Conservation (phyloP, 2,797 vertebrate species). For the Cichlasoma orientale region DNA sequence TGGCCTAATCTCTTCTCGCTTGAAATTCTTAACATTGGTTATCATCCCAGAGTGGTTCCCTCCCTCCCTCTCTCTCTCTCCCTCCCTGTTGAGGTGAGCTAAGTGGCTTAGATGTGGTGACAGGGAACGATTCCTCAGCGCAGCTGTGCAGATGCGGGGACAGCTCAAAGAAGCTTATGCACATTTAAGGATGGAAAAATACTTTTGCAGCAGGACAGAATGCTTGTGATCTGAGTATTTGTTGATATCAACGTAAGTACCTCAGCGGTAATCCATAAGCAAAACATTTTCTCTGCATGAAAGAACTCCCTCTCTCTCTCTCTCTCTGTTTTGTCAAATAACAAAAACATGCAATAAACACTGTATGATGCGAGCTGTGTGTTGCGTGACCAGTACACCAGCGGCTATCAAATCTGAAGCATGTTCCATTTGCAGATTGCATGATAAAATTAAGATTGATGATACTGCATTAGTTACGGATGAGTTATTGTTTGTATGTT, state of each 20-base stretch:
- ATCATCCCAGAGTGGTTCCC: conserved; percentile 45
- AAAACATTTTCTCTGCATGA: neutral
- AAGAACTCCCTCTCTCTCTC: neutral
- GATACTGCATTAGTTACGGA: conserved; percentile 22
- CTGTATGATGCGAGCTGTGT: neutral
- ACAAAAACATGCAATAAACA: neutral
- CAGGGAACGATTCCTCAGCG: conserved; percentile 53
- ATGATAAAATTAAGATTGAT: conserved; percentile 32
- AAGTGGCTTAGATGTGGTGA: conserved; percentile 69
- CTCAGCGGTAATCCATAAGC: conserved; percentile 45
- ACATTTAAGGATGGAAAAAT: conserved; percentile 61
- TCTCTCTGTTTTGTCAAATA: neutral
- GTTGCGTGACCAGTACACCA: neutral
- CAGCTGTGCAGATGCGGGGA: conserved; percentile 50
- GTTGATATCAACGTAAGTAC: conserved; percentile 54
- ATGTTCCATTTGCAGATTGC: conserved; percentile 6
- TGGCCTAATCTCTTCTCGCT: conserved; percentile 49
- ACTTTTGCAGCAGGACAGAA: conserved; percentile 39
- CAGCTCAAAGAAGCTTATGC: conserved; percentile 70
- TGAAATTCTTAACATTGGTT: conserved; percentile 55
- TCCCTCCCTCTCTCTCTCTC: neutral
- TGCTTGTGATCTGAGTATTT: conserved; percentile 43
- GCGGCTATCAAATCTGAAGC: conserved; percentile 1
- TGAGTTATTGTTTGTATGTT: conserved; percentile 25
- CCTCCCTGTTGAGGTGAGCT: conserved; percentile 54